These are phyloP conservation scores for Oreohelix idahoensis DNA, from an alignment of 1,140 invertebrate genomes.

Conservation along the genomic window DNA sequence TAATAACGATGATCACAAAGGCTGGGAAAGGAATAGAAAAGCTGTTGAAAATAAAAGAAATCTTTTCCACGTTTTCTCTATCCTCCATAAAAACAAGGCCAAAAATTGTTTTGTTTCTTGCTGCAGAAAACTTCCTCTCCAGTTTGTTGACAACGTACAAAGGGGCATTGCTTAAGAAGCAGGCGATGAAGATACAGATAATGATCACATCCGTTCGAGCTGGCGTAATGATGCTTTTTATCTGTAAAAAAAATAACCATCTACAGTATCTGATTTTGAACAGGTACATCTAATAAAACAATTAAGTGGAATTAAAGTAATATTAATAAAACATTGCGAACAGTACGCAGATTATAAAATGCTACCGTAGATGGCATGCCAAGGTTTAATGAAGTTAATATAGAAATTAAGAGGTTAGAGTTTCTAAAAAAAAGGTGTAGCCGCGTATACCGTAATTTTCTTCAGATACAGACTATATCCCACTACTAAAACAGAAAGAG, in stretches of 20 bases:
- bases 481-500: no score
- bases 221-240: background rate
- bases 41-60: background rate
- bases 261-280: no score
- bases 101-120: constrained; percentile 14
- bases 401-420: no score
- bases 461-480: no score
- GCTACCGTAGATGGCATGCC: no score
- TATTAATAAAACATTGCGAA: no score
- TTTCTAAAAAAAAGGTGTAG: no score
- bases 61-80: background rate
- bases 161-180: background rate
- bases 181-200: background rate
- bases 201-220: background rate
- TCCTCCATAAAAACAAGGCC: background rate
- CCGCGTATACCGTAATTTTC: no score
- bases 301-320: no score
- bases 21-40: background rate
- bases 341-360: no score
- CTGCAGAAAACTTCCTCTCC: background rate
- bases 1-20: background rate
- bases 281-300: no score
- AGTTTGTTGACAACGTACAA: constrained; percentile 4
- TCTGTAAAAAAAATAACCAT: background rate
- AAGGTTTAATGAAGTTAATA: no score